A percentile compares a stretch with the other conserved stretches of the same genome.
These are phyloP conservation scores for Drosophila lacertosa DNA, from an alignment of 1,140 invertebrate species.

Conservation along the genomic window DNA sequence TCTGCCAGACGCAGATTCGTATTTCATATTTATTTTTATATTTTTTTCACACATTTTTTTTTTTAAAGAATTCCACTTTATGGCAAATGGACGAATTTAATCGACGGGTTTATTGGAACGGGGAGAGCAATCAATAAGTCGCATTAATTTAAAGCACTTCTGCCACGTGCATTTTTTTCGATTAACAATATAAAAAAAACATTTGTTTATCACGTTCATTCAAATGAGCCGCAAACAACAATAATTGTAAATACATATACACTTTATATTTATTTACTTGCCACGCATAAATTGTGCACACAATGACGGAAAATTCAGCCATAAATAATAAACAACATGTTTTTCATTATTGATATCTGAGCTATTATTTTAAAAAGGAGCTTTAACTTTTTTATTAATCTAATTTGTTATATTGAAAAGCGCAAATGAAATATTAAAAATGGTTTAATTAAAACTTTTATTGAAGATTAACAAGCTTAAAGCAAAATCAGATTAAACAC, in stretches of 20 bases:
- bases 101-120: conserved; percentile 16
- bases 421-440: no score
- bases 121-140: conserved; percentile 13
- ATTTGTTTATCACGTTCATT: conserved; percentile 48
- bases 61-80: conserved; percentile 5
- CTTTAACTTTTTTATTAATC: conserved; percentile 20
- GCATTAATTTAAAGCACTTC: conserved; percentile 36
- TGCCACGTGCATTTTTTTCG: neutral
- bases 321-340: conserved; percentile 30
- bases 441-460: no score
- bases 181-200: conserved; percentile 35
- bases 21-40: conserved; percentile 5
- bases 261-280: conserved; percentile 1
- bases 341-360: conserved; percentile 19
- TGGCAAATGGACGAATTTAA: conserved; percentile 11
- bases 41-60: neutral
- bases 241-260: conserved; percentile 17
- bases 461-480: no score
- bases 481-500: no score
- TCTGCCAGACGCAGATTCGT: neutral
- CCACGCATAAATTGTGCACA: conserved; percentile 5
- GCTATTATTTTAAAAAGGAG: conserved; percentile 7
- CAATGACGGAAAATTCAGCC: conserved; percentile 25
- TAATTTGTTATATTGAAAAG: neutral
- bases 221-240: conserved; percentile 47